Percentiles rank a stretch among this genome's conserved stretches.
Evolutionary conservation across 2,113 vertebrate species (phyloP).

Genomic region (Octodon degus): DNA sequence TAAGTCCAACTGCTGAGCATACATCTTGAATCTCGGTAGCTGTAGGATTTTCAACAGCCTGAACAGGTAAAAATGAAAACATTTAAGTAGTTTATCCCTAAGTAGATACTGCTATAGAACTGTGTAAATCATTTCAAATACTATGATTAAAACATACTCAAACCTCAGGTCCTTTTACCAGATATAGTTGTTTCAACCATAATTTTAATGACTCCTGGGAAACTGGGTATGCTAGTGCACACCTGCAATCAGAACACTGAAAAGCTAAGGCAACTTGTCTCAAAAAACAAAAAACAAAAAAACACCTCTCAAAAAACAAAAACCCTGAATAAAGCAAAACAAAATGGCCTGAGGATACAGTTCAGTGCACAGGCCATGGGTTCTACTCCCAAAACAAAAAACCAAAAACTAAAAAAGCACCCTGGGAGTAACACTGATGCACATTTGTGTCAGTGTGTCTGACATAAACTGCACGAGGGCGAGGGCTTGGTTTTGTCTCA

Average conservation of each 20-base stretch:
- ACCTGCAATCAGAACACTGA: neutral
- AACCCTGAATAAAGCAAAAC: neutral
- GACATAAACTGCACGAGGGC: neutral
- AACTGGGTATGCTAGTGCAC: neutral
- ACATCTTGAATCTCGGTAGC: slow-evolving; percentile 96
- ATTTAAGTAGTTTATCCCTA: slow-evolving; percentile 31
- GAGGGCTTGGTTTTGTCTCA: neutral
- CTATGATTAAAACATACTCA: slow-evolving; percentile 3
- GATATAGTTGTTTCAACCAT: neutral
- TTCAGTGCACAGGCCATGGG: neutral
- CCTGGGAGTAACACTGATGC: neutral
- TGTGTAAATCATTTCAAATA: slow-evolving; percentile 47
- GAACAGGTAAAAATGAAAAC: slow-evolving; percentile 48
- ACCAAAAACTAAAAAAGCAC: neutral
- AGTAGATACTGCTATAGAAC: neutral
- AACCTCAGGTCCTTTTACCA: neutral
- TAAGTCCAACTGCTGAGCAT: slow-evolving; percentile 93
- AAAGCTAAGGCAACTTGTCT: neutral
- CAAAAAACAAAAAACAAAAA: neutral
- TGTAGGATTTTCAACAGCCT: slow-evolving; percentile 98
- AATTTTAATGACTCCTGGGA: slow-evolving; percentile 15
- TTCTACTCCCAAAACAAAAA: neutral
- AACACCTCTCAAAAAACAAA: neutral
- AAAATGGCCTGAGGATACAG: neutral
- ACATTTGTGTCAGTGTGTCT: neutral